phyloP scores from a whole-genome alignment of 2,888 invertebrate species.

The Drosophila meridiana region DNA sequence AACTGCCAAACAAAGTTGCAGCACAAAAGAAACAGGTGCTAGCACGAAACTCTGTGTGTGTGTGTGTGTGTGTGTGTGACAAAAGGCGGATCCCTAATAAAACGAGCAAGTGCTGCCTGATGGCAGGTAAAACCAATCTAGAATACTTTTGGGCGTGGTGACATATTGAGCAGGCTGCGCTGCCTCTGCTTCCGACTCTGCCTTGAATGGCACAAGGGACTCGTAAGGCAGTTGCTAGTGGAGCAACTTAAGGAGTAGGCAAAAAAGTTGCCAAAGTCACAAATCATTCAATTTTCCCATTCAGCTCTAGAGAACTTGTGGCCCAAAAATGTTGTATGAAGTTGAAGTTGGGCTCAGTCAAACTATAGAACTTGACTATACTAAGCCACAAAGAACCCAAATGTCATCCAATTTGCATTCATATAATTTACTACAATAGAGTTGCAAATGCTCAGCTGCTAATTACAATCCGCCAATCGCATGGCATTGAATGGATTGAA shows the following conservation, averaged over 20 bases:
- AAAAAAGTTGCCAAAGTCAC: constrained; percentile 46
- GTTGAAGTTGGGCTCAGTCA: constrained; percentile 1
- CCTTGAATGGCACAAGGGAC: constrained; percentile 45
- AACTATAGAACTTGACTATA: not conserved
- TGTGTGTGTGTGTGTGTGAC: constrained; percentile 7
- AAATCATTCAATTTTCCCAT: constrained; percentile 67
- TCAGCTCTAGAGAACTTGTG: constrained; percentile 16
- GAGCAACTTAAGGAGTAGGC: constrained; percentile 18
- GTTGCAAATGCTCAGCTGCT: constrained; percentile 3
- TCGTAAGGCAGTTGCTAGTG: constrained; percentile 49
- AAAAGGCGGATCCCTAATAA: constrained; percentile 37
- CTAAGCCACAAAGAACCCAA: not conserved
- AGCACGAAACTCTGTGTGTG: not conserved
- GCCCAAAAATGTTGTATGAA: not conserved
- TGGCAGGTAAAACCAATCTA: constrained; percentile 36
- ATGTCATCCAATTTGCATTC: constrained; percentile 24
- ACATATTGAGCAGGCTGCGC: constrained; percentile 33
- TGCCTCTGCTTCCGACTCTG: constrained; percentile 3
- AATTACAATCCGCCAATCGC: constrained; percentile 4
- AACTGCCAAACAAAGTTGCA: constrained; percentile 15
- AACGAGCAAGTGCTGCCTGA: constrained; percentile 33
- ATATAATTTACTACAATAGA: not conserved
- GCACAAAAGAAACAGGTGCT: constrained; percentile 15
- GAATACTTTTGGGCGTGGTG: constrained; percentile 26
- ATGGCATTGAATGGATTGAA: constrained; percentile 4